A percentile compares a stretch with the other conserved stretches of the same genome.
These are phyloP conservation scores for Agonopterix heracliana DNA, from an alignment of 2,888 invertebrate genomes.

Conservation along the genomic window DNA sequence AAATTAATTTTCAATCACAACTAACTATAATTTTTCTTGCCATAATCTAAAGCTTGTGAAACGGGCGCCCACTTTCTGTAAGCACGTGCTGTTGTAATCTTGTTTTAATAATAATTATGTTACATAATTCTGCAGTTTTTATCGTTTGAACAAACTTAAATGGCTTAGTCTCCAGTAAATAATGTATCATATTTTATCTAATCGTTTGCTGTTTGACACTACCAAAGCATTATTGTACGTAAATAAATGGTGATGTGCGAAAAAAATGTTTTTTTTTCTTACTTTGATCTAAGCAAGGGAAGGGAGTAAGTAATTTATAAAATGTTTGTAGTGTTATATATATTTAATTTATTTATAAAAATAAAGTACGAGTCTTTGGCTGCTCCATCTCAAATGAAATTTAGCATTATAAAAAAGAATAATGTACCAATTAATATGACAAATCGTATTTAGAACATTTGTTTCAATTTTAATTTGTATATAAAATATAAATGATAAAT, in stretches of 20 bases:
- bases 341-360: slow-evolving; percentile 20
- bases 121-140: too few relatives aligned
- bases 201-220: slow-evolving; percentile 12
- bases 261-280: background rate
- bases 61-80: too few relatives aligned
- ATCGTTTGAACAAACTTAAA: too few relatives aligned
- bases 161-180: too few relatives aligned
- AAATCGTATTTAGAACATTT: too few relatives aligned
- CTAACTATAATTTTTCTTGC: too few relatives aligned
- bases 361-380: slow-evolving; percentile 26
- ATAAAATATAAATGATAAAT: too few relatives aligned
- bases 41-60: too few relatives aligned
- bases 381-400: slow-evolving; percentile 12
- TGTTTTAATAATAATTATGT: too few relatives aligned
- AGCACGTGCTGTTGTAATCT: too few relatives aligned
- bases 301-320: background rate
- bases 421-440: too few relatives aligned
- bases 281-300: too few relatives aligned
- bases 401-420: slow-evolving; percentile 2
- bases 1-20: background rate
- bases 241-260: slow-evolving; percentile 23
- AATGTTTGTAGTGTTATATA: background rate
- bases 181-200: slow-evolving; percentile 2
- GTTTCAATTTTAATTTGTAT: background rate
- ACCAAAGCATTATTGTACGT: slow-evolving; percentile 25